These are phyloP conservation scores for Chelonus formosanus DNA, from an alignment of 2,888 invertebrate genomes.

Conservation along the genomic window DNA sequence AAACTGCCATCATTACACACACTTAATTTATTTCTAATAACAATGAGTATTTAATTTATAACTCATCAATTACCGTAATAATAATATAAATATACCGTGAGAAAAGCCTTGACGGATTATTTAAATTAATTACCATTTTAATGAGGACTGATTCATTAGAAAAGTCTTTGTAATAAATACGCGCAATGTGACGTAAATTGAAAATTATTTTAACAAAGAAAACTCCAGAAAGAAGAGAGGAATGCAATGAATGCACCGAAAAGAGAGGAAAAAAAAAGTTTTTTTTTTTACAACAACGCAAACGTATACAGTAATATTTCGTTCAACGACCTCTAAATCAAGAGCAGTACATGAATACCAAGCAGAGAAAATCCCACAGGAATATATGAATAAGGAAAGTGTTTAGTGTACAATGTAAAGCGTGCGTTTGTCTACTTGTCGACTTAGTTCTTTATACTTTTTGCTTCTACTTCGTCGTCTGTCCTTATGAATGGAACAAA, in stretches of 20 bases:
- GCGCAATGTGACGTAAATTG: too few relatives aligned
- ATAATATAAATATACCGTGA: too few relatives aligned
- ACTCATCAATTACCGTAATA: too few relatives aligned
- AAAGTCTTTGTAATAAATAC: too few relatives aligned
- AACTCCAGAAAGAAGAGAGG: not conserved
- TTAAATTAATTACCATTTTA: too few relatives aligned
- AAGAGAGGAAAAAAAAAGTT: not conserved
- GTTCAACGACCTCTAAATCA: slow-evolving; percentile 20
- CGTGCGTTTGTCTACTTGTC: not conserved
- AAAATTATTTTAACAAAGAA: too few relatives aligned
- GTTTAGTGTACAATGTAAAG: slow-evolving; percentile 21
- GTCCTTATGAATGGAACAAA: slow-evolving; percentile 31
- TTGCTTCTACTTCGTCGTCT: slow-evolving; percentile 17
- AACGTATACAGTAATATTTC: slow-evolving; percentile 1
- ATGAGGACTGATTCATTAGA: too few relatives aligned
- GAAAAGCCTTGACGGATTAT: too few relatives aligned
- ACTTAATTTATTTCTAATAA: too few relatives aligned
- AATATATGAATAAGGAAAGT: slow-evolving; percentile 21
- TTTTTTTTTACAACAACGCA: not conserved
- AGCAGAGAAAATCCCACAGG: slow-evolving; percentile 20
- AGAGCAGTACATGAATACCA: slow-evolving; percentile 1
- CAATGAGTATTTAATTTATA: too few relatives aligned
- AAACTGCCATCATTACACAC: too few relatives aligned
- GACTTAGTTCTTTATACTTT: slow-evolving; percentile 18
- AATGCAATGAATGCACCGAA: not conserved